These are phyloP conservation scores for Bradypus variegatus DNA, from an alignment of 2,797 vertebrate genomes.

Conservation along the genomic window DNA sequence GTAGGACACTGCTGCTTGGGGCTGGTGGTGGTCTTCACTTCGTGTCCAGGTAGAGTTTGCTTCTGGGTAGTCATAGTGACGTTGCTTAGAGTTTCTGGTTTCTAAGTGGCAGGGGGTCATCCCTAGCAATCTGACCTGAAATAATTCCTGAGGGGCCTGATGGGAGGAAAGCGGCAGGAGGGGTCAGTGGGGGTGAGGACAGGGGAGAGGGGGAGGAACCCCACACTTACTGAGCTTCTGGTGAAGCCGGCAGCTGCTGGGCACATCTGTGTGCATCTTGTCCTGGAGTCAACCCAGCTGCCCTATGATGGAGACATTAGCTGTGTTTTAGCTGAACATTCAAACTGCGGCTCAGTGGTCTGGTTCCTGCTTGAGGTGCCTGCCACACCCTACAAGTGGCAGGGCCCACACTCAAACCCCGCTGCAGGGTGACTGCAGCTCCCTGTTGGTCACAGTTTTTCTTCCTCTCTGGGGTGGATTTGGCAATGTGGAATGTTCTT, in stretches of 20 bases:
- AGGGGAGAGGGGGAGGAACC: neutral
- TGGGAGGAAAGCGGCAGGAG: neutral
- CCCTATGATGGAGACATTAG: rapidly evolving
- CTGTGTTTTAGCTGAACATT: neutral
- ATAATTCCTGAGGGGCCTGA: neutral
- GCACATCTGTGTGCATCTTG: rapidly evolving
- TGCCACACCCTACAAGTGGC: neutral
- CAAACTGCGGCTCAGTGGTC: neutral
- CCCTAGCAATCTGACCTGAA: neutral
- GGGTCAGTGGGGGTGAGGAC: neutral
- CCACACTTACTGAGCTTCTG: neutral
- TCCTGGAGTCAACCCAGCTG: neutral
- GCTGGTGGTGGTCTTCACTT: neutral
- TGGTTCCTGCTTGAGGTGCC: neutral
- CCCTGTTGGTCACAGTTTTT: neutral
- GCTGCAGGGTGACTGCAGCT: neutral
- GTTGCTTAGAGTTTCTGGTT: neutral
- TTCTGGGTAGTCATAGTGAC: neutral
- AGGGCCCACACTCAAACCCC: neutral
- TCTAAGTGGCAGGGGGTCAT: neutral
- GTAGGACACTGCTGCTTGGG: neutral
- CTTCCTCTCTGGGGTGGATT: neutral
- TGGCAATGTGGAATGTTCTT: neutral
- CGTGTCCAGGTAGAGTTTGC: neutral
- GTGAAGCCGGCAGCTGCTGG: neutral